A percentile compares a stretch with the other conserved stretches of the same genome.
phyloP scores from a whole-genome alignment of 2,797 vertebrate species.

The Adrianichthys oophorus region DNA sequence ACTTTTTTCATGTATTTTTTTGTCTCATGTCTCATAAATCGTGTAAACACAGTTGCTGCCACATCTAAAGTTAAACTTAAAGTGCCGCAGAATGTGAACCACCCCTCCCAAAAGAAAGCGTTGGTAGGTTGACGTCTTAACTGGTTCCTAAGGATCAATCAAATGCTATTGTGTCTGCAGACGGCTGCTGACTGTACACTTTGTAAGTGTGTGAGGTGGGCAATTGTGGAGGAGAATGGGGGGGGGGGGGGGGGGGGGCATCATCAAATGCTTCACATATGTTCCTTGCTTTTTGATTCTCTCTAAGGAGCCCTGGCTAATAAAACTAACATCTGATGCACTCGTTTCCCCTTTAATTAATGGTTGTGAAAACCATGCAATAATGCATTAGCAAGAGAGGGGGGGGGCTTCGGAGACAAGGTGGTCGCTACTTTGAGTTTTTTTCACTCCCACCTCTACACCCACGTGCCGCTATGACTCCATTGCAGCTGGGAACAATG shows the following conservation, averaged over 20 bases:
- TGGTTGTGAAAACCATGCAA: slow-evolving; percentile 64
- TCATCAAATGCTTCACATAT: slow-evolving; percentile 78
- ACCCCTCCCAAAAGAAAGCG: slow-evolving; percentile 40
- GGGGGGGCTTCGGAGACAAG: slow-evolving; percentile 8
- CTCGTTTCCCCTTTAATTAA: slow-evolving; percentile 77
- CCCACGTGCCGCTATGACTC: slow-evolving; percentile 49
- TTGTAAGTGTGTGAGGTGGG: slow-evolving; percentile 70
- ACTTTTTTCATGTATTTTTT: no score
- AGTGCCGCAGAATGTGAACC: slow-evolving; percentile 54
- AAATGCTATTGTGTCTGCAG: slow-evolving; percentile 72
- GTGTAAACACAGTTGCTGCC: slow-evolving; percentile 57
- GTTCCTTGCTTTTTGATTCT: slow-evolving; percentile 80
- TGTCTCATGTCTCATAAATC: slow-evolving; percentile 1
- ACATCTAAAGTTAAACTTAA: slow-evolving; percentile 59
- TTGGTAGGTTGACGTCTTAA: slow-evolving; percentile 55
- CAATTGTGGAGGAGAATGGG: slow-evolving; percentile 59
- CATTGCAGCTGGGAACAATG: slow-evolving; percentile 63
- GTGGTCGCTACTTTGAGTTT: slow-evolving; percentile 41
- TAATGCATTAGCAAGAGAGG: slow-evolving; percentile 55
- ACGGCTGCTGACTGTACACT: slow-evolving; percentile 76
- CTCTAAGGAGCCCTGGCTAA: slow-evolving; percentile 74
- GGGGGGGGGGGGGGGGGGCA: slow-evolving; percentile 36
- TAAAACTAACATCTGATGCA: slow-evolving; percentile 82
- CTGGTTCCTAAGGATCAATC: slow-evolving; percentile 69
- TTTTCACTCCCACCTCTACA: slow-evolving; percentile 38